phyloP scores from a whole-genome alignment of 2,113 vertebrate species.

The Ammodytes dubius region DNA sequence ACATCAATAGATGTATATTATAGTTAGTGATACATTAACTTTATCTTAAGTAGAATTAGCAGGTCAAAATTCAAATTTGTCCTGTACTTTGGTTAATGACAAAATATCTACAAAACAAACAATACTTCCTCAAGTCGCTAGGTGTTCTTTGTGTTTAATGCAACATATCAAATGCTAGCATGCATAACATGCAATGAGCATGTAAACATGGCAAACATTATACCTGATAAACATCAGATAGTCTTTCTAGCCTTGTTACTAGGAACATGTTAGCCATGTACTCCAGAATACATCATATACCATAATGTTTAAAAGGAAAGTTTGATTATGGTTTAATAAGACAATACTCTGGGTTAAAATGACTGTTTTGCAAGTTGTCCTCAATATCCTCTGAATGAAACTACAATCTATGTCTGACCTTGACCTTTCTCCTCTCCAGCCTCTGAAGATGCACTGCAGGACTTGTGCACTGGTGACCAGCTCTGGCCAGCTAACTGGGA shows the following conservation, averaged over 20 bases:
- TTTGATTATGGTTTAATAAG: not conserved
- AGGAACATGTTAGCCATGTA: not conserved
- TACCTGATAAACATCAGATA: not conserved
- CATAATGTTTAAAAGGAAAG: not conserved
- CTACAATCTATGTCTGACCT: not conserved
- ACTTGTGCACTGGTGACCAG: constrained; percentile 92
- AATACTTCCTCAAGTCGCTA: too few relatives aligned
- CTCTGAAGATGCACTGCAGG: constrained; percentile 90
- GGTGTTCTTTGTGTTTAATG: not conserved
- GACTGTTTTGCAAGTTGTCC: not conserved
- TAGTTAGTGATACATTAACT: not conserved
- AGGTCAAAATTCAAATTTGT: not conserved
- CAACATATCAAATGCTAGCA: not conserved
- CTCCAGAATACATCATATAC: not conserved
- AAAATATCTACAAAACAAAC: not conserved
- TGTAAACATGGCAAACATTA: not conserved
- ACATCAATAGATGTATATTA: not conserved
- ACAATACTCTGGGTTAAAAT: not conserved
- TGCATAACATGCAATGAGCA: not conserved
- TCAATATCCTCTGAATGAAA: not conserved
- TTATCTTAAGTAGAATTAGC: not conserved
- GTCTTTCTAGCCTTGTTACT: not conserved
- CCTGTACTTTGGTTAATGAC: not conserved
- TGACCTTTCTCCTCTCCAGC: constrained; percentile 77
- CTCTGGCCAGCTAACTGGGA: constrained; percentile 90